A percentile compares a stretch with the other conserved stretches of the same genome.
Evolutionary conservation across 30 jellyfish, hydroid and myxozoan genomes (phyloP).

Genomic region (Chrysaora quinquecirrha): DNA sequence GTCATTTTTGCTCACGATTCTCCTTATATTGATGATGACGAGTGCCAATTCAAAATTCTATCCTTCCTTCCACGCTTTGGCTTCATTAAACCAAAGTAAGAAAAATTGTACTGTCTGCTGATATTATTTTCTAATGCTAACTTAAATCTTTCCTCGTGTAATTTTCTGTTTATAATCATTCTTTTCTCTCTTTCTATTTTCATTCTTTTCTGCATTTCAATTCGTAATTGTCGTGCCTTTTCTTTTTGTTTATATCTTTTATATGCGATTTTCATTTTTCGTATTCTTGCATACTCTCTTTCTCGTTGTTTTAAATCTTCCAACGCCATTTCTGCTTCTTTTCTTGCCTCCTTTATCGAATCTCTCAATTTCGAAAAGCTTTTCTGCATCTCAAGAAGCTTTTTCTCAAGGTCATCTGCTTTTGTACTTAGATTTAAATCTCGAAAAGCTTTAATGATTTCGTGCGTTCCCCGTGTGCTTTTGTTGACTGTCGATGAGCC

Average conservation of each 20-base stretch:
- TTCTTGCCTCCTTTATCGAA: not conserved
- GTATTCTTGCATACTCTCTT: conserved; percentile 20
- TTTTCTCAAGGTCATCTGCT: not conserved
- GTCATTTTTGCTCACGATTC: too few species aligned
- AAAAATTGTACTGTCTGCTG: conserved; percentile 38
- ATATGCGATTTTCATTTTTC: conserved; percentile 22
- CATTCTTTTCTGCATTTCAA: conserved; percentile 41
- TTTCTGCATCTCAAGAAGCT: not conserved
- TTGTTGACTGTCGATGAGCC: not conserved
- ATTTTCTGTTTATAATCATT: not conserved
- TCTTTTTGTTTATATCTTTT: conserved; percentile 36
- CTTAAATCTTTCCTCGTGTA: conserved; percentile 42
- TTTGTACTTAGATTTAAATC: not conserved
- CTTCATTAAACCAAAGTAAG: conserved; percentile 13
- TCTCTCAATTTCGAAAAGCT: not conserved
- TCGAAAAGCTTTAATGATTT: not conserved
- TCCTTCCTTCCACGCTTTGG: not conserved
- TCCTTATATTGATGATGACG: not conserved
- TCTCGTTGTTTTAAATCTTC: not conserved
- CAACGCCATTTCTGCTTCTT: conserved; percentile 8
- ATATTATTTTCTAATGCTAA: conserved; percentile 35
- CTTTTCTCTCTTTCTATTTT: conserved; percentile 35
- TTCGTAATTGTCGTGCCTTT: conserved; percentile 28
- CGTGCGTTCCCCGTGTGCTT: not conserved
- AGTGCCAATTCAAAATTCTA: not conserved